Base-by-base conservation (phyloP, 2,113 vertebrate genomes). In the Pluvianellus socialis region DNA sequence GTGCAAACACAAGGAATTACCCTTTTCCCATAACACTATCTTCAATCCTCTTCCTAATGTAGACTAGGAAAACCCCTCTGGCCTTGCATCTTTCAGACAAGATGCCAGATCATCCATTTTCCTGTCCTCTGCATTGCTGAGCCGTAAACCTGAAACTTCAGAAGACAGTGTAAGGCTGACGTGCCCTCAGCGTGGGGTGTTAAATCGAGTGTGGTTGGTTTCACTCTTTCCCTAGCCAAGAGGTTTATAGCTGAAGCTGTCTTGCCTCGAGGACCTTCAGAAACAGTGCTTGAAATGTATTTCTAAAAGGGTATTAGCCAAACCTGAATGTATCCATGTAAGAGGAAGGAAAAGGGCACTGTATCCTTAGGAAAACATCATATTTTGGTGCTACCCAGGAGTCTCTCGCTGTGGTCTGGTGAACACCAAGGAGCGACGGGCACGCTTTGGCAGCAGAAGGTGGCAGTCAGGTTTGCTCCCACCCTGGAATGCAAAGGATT, bases 371-470 rank as follows among this genome's bases (percentile, higher is more conserved):
- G 62, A 42, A 72, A 86, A 90, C 1, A 45, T 18, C 19, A 24
- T 53, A 26, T 49, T 86, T 63, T 92, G 90, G 45, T 86, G 66
- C 66, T 90, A 17, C 33, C 49, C 38, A 5, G 40, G 33, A 65
- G 40, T 27, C 28, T 65, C 11, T 70, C 79, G 67, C 80, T 85
- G 92, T 67, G 86, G 30, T 63, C 59, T 86, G 82, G 86, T 52
- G 80, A 88, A 55, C 86, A 84, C 73, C 45, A 49, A 59, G 86
- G 35, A 80, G 68, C 28, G 90, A 67, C 6, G 4, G 38, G 24
- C 6, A 9, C 95, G 96, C 86, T 95, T 79, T 94, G 88, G 95
- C 94, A 92, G 68, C 58, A 87, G 76, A 44, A 92, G 73, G 77
- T 18, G 5, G 70, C 68, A 32, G 56, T 14, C 76, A 93, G 88